Conservation (phyloP, 2,113 vertebrate species). For the Fulmarus glacialis region DNA sequence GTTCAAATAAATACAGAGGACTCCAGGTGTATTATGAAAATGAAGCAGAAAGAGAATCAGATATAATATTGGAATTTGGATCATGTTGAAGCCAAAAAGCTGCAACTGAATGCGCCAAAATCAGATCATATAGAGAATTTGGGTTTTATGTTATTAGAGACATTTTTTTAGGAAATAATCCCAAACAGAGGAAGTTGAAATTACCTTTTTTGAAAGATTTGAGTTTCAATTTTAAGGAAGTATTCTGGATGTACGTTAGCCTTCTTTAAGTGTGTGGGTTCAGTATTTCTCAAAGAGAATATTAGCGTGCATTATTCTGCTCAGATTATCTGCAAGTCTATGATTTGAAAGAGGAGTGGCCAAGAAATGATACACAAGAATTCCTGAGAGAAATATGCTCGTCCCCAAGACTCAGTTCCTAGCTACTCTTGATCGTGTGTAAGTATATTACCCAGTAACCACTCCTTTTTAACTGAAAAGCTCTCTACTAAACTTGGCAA, state of each 20-base stretch:
- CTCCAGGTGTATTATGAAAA: background rate
- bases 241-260: background rate
- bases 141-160: background rate
- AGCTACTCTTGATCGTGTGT: rapidly evolving
- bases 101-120: background rate
- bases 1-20: background rate
- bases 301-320: background rate
- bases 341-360: background rate
- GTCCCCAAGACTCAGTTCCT: background rate
- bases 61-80: background rate
- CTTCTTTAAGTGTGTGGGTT: background rate
- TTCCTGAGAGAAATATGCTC: background rate
- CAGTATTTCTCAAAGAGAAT: background rate
- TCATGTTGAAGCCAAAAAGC: background rate
- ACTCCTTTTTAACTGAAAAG: background rate
- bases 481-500: background rate
- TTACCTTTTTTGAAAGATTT: background rate
- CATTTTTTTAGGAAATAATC: background rate
- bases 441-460: background rate
- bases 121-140: background rate
- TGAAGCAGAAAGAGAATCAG: background rate
- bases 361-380: background rate
- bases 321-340: background rate
- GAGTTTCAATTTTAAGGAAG: background rate
- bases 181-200: background rate